These are phyloP conservation scores for Hippoglossus hippoglossus DNA, from an alignment of 2,797 vertebrate species.

Conservation along the genomic window DNA sequence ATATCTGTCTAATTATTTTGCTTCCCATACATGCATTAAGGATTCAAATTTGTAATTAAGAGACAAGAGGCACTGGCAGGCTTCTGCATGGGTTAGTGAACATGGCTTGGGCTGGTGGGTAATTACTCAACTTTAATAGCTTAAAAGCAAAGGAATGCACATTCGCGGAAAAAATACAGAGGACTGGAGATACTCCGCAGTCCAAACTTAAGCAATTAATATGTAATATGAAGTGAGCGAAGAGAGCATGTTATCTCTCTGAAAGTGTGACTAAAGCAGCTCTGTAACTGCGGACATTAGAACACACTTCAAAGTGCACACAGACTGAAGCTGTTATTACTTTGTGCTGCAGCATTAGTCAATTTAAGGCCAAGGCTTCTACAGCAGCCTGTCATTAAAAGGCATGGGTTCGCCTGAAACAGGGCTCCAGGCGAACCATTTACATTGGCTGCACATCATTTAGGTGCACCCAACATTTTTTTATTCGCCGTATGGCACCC, in stretches of 20 bases:
- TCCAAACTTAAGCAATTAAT: constrained; percentile 62
- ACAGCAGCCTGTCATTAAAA: not conserved
- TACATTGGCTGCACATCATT: too few species aligned
- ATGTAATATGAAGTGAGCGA: constrained; percentile 42
- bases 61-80: constrained; percentile 91
- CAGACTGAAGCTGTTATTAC: constrained; percentile 24
- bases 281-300: constrained; percentile 27
- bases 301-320: constrained; percentile 21
- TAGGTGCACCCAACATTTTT: too few species aligned
- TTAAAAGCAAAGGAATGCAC: constrained; percentile 83
- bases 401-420: not conserved
- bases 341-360: not conserved
- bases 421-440: too few species aligned
- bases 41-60: constrained; percentile 94
- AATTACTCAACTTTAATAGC: constrained; percentile 90
- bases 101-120: constrained; percentile 86
- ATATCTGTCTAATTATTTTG: constrained; percentile 93
- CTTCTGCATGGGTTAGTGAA: constrained; percentile 90
- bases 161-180: constrained; percentile 70
- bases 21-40: constrained; percentile 89
- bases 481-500: too few species aligned
- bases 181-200: constrained; percentile 67
- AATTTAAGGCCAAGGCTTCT: not conserved
- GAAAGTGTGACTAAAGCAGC: constrained; percentile 17
- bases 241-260: constrained; percentile 30